Percentiles rank a stretch among this genome's conserved stretches.
Conservation (phyloP, 2,113 vertebrate species). For the Neotragus moschatus region DNA sequence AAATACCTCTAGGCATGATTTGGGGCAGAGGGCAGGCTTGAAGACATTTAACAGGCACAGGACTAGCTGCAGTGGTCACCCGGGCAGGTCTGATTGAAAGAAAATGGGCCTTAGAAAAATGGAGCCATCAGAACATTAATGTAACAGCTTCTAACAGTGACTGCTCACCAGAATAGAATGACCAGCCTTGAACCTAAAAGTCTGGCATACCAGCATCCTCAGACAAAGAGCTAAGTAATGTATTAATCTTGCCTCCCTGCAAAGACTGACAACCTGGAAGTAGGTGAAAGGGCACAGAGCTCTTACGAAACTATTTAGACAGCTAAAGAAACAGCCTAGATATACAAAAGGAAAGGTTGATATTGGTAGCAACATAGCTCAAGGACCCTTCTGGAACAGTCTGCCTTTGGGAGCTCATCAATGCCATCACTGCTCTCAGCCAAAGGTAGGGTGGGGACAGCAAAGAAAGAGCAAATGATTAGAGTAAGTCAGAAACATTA, state of each 20-base stretch:
- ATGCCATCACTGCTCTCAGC: background rate
- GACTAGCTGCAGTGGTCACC: background rate
- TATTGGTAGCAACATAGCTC: background rate
- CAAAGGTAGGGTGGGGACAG: background rate
- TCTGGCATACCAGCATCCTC: conserved; percentile 40
- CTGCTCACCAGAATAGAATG: background rate
- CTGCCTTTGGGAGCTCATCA: background rate
- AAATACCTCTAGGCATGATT: background rate
- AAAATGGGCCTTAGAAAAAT: conserved; percentile 22
- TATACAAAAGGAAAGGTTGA: background rate
- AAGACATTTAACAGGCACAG: background rate
- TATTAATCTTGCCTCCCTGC: conserved; percentile 34
- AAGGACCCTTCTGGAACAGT: background rate
- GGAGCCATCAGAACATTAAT: conserved; percentile 16
- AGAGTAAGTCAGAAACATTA: background rate
- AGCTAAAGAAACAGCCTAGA: conserved; percentile 20
- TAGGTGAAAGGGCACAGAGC: conserved; percentile 76
- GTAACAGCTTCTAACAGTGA: background rate
- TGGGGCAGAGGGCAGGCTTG: conserved; percentile 31
- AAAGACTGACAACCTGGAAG: conserved; percentile 71
- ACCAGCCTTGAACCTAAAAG: conserved; percentile 41
- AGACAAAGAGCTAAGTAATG: conserved; percentile 67
- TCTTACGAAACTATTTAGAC: conserved; percentile 70
- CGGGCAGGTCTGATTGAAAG: background rate
- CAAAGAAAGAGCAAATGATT: background rate